phyloP scores from a whole-genome alignment of 2,113 vertebrate genomes.

The Malaclemys terrapin region DNA sequence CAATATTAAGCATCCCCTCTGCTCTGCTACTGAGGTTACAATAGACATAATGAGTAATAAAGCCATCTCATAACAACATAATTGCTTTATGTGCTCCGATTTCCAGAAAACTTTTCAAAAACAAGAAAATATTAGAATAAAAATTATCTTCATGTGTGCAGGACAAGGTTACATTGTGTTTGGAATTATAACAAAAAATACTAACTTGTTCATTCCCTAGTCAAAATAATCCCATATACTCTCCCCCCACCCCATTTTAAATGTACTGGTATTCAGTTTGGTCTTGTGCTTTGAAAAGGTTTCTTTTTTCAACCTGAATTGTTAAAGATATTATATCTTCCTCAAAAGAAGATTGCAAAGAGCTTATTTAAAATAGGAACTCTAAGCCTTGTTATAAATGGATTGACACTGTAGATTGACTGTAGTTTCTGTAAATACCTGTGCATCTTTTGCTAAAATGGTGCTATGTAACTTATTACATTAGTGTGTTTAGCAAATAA shows the following conservation, averaged over 20 bases:
- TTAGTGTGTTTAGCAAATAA: not conserved
- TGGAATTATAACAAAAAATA: not conserved
- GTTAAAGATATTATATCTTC: not conserved
- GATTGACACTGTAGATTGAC: not conserved
- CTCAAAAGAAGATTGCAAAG: not conserved
- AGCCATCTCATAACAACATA: conserved; percentile 37
- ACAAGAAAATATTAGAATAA: not conserved
- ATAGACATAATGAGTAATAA: conserved; percentile 38
- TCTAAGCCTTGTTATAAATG: not conserved
- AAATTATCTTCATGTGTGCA: not conserved
- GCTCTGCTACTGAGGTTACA: conserved; percentile 25
- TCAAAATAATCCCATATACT: not conserved
- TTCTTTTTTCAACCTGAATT: not conserved
- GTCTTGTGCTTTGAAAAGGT: conserved; percentile 3
- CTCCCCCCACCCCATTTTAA: not conserved
- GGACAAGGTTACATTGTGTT: not conserved
- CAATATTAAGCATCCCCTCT: conserved; percentile 16
- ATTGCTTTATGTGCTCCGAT: conserved; percentile 46
- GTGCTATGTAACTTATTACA: not conserved
- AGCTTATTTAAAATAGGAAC: not conserved
- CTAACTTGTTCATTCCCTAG: not conserved
- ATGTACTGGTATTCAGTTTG: not conserved
- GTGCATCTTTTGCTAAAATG: conserved; percentile 7
- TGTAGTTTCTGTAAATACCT: not conserved
- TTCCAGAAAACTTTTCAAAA: conserved; percentile 50